Conservation (phyloP, 2,113 vertebrate species). For the Aspidoscelis tigris region DNA sequence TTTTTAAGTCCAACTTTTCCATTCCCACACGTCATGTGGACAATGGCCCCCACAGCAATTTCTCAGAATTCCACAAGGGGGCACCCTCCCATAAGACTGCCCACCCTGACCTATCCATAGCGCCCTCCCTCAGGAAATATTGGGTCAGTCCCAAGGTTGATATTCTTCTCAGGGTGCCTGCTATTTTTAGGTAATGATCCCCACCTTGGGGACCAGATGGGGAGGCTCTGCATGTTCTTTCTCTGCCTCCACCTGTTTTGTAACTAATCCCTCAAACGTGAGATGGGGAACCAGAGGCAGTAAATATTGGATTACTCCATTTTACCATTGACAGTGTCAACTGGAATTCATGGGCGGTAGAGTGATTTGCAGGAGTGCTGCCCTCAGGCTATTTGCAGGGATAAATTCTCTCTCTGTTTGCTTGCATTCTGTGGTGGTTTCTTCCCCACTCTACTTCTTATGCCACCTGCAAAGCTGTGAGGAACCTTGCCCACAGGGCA, state of each 20-base stretch:
- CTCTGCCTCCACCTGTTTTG: not conserved
- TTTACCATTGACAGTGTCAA: conserved; percentile 2
- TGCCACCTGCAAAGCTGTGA: conserved; percentile 83
- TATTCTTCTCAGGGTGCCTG: not conserved
- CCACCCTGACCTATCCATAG: no score
- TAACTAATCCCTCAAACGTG: no score
- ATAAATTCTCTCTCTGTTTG: not conserved
- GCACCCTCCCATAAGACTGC: no score
- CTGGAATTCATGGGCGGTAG: not conserved
- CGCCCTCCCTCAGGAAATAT: no score
- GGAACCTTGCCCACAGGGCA: conserved; percentile 92
- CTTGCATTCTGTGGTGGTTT: not conserved
- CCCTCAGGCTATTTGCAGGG: not conserved
- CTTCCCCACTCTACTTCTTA: conserved; percentile 11
- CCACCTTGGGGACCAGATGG: no score
- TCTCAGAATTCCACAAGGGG: no score
- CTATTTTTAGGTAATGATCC: no score
- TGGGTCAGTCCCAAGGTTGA: no score
- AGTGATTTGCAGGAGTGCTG: conserved; percentile 10
- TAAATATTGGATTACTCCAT: conserved; percentile 34
- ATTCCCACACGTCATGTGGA: no score
- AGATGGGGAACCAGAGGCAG: not conserved
- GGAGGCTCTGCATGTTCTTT: no score
- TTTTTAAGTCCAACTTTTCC: no score
- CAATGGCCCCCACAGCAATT: no score